A percentile compares a stretch with the other conserved stretches of the same genome.
Evolutionary conservation across 2,797 vertebrate genomes (phyloP).

Genomic region (Meriones psammophilus): DNA sequence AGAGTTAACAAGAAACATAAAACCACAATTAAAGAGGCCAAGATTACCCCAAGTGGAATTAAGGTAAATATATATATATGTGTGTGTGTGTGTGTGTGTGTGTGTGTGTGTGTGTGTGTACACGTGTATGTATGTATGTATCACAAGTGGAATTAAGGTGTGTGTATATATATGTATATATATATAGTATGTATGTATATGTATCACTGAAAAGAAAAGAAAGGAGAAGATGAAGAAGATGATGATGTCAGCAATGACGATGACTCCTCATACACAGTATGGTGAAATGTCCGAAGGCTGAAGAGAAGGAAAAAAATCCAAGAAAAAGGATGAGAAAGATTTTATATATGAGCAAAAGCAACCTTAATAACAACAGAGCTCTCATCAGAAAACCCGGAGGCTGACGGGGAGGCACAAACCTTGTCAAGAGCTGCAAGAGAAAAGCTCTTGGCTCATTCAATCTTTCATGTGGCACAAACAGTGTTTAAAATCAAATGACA

Average conservation of each 20-base stretch:
- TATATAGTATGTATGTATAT: too few species aligned
- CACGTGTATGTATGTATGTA: too few species aligned
- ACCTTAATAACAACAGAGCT: not conserved
- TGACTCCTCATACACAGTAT: too few species aligned
- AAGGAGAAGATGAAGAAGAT: not conserved
- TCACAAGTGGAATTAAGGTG: too few species aligned
- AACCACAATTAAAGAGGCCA: not conserved
- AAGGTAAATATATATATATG: too few species aligned
- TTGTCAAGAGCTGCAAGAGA: slow-evolving; percentile 36
- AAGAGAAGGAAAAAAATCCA: not conserved
- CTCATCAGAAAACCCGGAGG: not conserved
- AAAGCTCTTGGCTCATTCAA: not conserved
- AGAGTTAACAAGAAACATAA: slow-evolving; percentile 42
- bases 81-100: too few species aligned
- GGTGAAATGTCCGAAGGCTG: not conserved
- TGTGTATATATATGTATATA: too few species aligned
- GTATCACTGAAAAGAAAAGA: not conserved
- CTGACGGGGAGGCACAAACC: not conserved
- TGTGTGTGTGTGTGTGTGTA: too few species aligned
- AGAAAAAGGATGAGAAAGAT: not conserved
- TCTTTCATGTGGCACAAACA: not conserved
- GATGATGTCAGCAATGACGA: not conserved
- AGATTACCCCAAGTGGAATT: not conserved
- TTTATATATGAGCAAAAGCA: not conserved
- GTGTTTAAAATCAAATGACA: slow-evolving; percentile 18